Evolutionary conservation across 1,140 invertebrate species (phyloP), one percentile per base, ranked within the genome.

Genomic region (Drosophila grimshawi): DNA sequence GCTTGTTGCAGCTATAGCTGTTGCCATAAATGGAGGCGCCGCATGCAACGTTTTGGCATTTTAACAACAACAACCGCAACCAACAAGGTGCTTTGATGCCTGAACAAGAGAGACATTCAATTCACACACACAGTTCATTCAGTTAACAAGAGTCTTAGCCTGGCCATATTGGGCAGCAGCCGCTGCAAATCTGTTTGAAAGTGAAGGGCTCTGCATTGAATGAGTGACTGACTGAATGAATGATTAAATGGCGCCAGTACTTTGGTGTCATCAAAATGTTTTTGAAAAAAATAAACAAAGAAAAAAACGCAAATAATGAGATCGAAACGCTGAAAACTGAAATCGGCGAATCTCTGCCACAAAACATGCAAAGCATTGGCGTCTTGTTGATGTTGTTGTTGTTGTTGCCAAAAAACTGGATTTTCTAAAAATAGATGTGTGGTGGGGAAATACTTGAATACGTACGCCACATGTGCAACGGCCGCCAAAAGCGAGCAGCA

Each of bases 351-450:
- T 37, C 55, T 67, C 11, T 57, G 52, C 35, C 41, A 29, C 37
- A 60, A 37, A 59, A 57, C 68, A 86, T 88, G 83, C 82, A 86
- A 86, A 88, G 62, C 83, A 81, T 80, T 62, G 46, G 60, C 64
- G 55, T 48, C 45, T 53, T 60, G 8, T 48, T 53, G 41, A 52
- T 64, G 27, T 35, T 65, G 45, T 43, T 59, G 41, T 27, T 57
- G 63, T 10, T 67, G 70, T 33, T 61, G 80, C 85, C 85, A 62
- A 86, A 91, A 90, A 91, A 91, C 89, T 86, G 89, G 89, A 91
- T 91, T 91, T 91, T 91, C 89, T 91, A 91, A 89, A 91, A 91
- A 91, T 91, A 91, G 89, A 86, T 80, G 66, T 80, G 66, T 48
- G 41, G 74, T 86, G 83, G 83, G 83, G 79, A 86, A 91, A 91